Conservation (phyloP, 2,888 invertebrate species). For the Charanyca ferruginea region DNA sequence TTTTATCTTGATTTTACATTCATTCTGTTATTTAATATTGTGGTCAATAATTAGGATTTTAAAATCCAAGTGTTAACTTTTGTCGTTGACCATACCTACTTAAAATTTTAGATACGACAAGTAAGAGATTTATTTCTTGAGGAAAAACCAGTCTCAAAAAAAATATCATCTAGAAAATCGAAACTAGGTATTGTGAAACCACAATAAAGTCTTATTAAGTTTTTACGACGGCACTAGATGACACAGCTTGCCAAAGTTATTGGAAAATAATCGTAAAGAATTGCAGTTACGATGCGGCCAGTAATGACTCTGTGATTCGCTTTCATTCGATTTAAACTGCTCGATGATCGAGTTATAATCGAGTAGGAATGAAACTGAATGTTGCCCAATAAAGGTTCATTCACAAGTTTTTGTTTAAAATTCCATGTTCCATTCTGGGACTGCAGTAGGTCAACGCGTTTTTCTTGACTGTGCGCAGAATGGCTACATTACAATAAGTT, state of each 20-base stretch:
- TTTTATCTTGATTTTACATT: too few species aligned
- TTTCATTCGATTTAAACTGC: conserved; percentile 48
- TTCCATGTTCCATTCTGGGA: conserved; percentile 35
- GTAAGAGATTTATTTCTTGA: too few species aligned
- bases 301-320: conserved; percentile 54
- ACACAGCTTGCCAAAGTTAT: conserved; percentile 32
- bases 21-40: too few species aligned
- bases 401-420: conserved; percentile 46
- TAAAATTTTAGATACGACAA: too few species aligned
- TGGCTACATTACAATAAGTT: not conserved
- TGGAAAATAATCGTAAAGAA: conserved; percentile 49
- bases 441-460: conserved; percentile 55
- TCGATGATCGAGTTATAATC: conserved; percentile 48
- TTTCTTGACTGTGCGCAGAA: conserved; percentile 30
- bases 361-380: conserved; percentile 41
- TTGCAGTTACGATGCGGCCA: conserved; percentile 25
- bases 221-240: conserved; percentile 36
- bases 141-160: too few species aligned
- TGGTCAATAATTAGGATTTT: too few species aligned
- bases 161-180: not conserved
- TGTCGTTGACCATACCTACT: too few species aligned
- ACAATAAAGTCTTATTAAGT: conserved; percentile 26
- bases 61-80: too few species aligned
- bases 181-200: conserved; percentile 3
- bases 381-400: conserved; percentile 40